Evolutionary conservation across 1,140 invertebrate genomes (phyloP).

Genomic region (Sitobion miscanthi): DNA sequence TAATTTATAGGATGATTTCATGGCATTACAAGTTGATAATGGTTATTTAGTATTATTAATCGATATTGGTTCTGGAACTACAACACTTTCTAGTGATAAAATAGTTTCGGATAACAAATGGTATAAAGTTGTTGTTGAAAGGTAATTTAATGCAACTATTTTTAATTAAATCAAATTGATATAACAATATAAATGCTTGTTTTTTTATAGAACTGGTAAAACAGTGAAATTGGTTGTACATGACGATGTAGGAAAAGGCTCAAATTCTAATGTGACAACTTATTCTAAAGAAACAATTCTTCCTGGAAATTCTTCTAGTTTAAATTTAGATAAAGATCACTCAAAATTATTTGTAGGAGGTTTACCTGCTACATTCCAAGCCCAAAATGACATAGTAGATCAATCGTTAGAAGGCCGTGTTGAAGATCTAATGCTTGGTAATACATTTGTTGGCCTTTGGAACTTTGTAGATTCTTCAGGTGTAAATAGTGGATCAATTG

Average conservation of each 20-base stretch:
- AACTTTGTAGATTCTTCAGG: constrained; percentile 82
- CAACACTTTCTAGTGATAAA: constrained; percentile 76
- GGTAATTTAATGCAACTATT: constrained; percentile 65
- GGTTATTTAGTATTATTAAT: constrained; percentile 86
- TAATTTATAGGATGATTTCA: constrained; percentile 81
- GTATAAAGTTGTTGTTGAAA: constrained; percentile 88
- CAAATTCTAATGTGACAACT: constrained; percentile 65
- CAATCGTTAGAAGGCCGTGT: constrained; percentile 86
- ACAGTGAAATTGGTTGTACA: constrained; percentile 74
- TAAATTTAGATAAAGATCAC: constrained; percentile 84
- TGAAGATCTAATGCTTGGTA: constrained; percentile 88
- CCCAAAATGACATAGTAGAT: constrained; percentile 73
- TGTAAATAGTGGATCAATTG: constrained; percentile 71
- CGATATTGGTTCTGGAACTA: constrained; percentile 81
- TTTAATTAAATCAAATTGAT: background rate
- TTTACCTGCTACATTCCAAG: constrained; percentile 73
- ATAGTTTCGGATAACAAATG: constrained; percentile 84
- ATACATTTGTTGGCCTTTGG: constrained; percentile 90
- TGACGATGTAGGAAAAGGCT: constrained; percentile 75
- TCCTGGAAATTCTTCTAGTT: constrained; percentile 76
- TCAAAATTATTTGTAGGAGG: constrained; percentile 92
- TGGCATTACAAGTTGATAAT: constrained; percentile 88
- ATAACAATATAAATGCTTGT: background rate
- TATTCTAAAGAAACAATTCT: constrained; percentile 69
- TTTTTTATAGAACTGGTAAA: constrained; percentile 74